Base-by-base conservation (phyloP, 2,113 vertebrate genomes). In the Pleuronectes platessa region DNA sequence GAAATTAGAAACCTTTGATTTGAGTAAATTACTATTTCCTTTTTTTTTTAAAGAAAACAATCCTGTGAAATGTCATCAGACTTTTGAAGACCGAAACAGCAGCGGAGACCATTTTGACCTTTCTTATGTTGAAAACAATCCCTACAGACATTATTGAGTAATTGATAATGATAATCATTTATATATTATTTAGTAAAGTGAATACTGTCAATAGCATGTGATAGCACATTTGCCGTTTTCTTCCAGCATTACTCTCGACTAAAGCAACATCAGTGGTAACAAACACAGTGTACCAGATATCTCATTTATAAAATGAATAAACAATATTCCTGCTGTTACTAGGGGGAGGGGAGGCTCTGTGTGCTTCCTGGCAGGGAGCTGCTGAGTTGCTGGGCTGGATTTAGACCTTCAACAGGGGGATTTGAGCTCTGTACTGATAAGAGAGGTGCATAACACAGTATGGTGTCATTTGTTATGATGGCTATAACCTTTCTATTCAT, bases 351-450 rank as follows among this genome's bases (percentile, higher is more conserved):
- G 24, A 23, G 74, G 23, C 49, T 55, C 31, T 56, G 40, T 71
- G 66, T 67, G 80, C 68, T 81, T 60, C 42, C 62, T 81, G 74
- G 11, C 17, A 63, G 68, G 81, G 76, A 81, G 81, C 81, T 76
- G 63, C 47, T 91, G 88, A 86, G 88, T 86, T 89, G 87, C 91
- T 87, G 88, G 64, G 87, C 89, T 91, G 80, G 72, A 94, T 92
- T 94, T 94, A 93, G 93, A 84, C 61, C 72, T 79, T 76, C 84
- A 89, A 81, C 81, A 64, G 82, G 82, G 71, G 61, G 70, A 77
- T 84, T 66, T 77, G 71, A 76, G 85, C 82, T 84, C 68, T 71
- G 55, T 4, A 72, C 84, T 74, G 88, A 93, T 92, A 87, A 80
- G 70, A 68, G 63, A 67, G 58, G 60, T 10, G 63, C 64, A 76